Conservation (phyloP, 2,113 vertebrate genomes). For the Oxyruncus cristatus region DNA sequence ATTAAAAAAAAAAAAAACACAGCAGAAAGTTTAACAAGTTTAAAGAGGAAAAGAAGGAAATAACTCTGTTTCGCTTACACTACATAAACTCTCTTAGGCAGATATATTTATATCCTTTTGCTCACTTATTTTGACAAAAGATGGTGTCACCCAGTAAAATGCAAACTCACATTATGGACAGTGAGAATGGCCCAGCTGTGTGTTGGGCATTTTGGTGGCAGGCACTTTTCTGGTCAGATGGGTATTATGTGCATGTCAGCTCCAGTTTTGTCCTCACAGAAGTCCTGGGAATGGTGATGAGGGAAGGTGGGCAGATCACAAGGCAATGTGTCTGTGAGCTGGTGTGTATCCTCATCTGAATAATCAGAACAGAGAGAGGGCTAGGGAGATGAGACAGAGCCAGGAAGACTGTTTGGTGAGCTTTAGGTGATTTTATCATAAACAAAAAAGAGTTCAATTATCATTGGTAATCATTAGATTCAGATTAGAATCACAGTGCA, state of each 20-base stretch:
- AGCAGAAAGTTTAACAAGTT: neutral
- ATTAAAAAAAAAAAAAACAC: neutral
- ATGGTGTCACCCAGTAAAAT: neutral
- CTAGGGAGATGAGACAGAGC: neutral
- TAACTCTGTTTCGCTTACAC: neutral
- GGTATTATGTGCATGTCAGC: fast-evolving
- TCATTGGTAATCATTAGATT: neutral
- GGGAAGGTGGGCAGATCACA: neutral
- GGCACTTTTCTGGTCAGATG: neutral
- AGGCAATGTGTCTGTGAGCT: neutral
- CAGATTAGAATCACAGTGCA: neutral
- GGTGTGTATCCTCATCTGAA: fast-evolving
- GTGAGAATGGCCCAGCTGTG: neutral
- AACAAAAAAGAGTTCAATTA: neutral
- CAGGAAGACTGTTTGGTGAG: neutral
- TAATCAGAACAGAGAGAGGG: neutral
- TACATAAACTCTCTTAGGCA: neutral
- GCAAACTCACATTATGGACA: neutral
- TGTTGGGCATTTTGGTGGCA: neutral
- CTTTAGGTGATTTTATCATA: fast-evolving
- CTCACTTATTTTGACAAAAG: neutral
- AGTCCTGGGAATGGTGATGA: neutral
- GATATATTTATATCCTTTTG: neutral
- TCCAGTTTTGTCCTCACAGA: neutral
- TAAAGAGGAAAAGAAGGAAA: neutral